These are phyloP conservation scores for Himalopsyche phryganea DNA, from an alignment of 1,140 invertebrate genomes.

Conservation along the genomic window DNA sequence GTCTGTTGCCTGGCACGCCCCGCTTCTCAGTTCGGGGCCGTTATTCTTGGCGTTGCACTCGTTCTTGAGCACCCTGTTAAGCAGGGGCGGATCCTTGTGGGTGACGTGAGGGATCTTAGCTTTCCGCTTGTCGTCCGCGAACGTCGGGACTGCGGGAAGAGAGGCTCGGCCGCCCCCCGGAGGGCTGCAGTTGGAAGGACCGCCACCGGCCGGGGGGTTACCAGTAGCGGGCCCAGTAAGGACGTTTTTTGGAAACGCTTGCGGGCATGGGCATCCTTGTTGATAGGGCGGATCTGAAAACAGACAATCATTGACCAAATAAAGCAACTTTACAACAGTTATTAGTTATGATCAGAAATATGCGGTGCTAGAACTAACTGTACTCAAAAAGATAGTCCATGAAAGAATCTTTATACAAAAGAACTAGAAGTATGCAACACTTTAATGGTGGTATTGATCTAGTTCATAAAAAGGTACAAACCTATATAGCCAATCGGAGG, in stretches of 20 bases:
- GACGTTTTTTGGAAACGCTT: slow-evolving; percentile 94
- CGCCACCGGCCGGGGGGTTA: slow-evolving; percentile 58
- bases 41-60: slow-evolving; percentile 19
- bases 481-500: slow-evolving; percentile 28
- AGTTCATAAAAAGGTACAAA: too few species aligned
- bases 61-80: slow-evolving; percentile 21
- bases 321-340: slow-evolving; percentile 4
- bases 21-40: slow-evolving; percentile 46
- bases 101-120: slow-evolving; percentile 6
- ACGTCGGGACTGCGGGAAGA: slow-evolving; percentile 1
- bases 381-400: too few species aligned
- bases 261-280: slow-evolving; percentile 76
- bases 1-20: slow-evolving; percentile 38
- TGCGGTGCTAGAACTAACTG: too few species aligned
- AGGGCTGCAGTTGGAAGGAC: slow-evolving; percentile 38
- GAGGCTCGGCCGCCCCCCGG: slow-evolving; percentile 34
- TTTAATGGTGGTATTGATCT: too few species aligned
- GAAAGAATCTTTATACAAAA: too few species aligned
- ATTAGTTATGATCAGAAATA: too few species aligned
- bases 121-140: slow-evolving; percentile 18
- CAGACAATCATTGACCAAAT: not conserved
- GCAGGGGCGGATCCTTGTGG: slow-evolving; percentile 19
- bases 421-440: too few species aligned
- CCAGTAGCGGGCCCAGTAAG: slow-evolving; percentile 94
- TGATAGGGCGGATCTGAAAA: slow-evolving; percentile 54